Conservation (phyloP, 2,888 invertebrate species). For the Linnaemya vulpina region DNA sequence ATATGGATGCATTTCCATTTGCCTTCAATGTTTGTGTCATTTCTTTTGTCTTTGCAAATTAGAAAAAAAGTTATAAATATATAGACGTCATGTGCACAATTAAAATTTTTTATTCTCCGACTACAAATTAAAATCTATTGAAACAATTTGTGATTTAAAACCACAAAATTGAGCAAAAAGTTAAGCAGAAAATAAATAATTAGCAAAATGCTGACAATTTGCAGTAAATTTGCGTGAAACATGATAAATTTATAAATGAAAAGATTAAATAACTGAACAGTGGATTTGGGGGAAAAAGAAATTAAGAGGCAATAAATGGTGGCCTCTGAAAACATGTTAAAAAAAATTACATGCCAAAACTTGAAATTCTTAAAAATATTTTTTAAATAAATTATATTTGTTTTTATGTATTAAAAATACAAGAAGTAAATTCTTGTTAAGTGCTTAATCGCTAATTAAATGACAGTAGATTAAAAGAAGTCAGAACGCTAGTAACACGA, state of each 20-base stretch:
- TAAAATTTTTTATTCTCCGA: neutral
- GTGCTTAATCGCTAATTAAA: too few species aligned
- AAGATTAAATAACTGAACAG: neutral
- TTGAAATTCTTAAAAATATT: too few species aligned
- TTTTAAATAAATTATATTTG: too few species aligned
- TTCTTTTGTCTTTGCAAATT: neutral
- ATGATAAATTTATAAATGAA: neutral
- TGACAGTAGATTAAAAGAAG: too few species aligned
- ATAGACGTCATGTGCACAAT: neutral
- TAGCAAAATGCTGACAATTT: slow-evolving; percentile 40
- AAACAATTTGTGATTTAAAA: slow-evolving; percentile 41
- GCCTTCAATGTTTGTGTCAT: slow-evolving; percentile 5
- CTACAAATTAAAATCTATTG: slow-evolving; percentile 18
- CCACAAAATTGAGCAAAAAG: slow-evolving; percentile 42
- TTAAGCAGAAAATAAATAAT: slow-evolving; percentile 23
- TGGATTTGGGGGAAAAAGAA: too few species aligned
- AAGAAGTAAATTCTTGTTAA: too few species aligned
- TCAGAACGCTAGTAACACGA: too few species aligned
- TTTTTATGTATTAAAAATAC: too few species aligned
- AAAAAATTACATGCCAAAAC: too few species aligned
- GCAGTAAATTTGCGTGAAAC: neutral
- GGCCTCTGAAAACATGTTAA: too few species aligned
- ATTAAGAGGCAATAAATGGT: too few species aligned
- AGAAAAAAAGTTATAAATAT: neutral
- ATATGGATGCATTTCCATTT: slow-evolving; percentile 15